A percentile compares a stretch with the other conserved stretches of the same genome.
Evolutionary conservation across 2,797 vertebrate genomes (phyloP).

Genomic region (Merluccius polli): DNA sequence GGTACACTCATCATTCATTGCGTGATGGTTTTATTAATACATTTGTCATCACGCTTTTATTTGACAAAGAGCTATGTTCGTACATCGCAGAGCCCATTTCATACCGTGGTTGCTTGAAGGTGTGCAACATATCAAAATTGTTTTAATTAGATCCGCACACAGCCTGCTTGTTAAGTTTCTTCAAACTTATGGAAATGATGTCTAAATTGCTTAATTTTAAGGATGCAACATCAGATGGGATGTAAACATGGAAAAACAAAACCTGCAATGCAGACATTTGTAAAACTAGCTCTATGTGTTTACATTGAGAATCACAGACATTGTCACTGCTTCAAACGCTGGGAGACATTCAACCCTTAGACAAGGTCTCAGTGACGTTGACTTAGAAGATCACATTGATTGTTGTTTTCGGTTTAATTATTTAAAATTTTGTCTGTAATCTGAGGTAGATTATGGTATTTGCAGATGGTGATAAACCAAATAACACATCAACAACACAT

Average conservation of each 20-base stretch:
- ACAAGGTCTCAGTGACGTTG: too few relatives aligned
- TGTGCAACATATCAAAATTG: not conserved
- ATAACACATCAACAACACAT: constrained; percentile 33
- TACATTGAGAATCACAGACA: not conserved
- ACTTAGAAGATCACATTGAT: constrained; percentile 11
- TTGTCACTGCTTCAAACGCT: too few relatives aligned
- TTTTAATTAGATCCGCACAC: not conserved
- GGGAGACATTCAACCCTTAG: too few relatives aligned
- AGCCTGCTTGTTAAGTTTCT: not conserved
- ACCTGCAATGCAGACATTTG: not conserved
- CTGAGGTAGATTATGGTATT: constrained; percentile 50
- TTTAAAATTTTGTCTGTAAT: constrained; percentile 42
- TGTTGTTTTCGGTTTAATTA: constrained; percentile 38
- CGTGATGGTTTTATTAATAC: not conserved
- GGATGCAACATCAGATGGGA: not conserved
- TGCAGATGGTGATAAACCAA: constrained; percentile 47
- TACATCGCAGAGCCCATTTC: not conserved
- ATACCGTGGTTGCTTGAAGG: not conserved
- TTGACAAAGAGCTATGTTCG: not conserved
- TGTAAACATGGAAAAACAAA: not conserved
- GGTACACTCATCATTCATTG: not conserved
- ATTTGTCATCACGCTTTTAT: not conserved
- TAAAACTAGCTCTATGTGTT: not conserved
- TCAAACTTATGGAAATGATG: not conserved
- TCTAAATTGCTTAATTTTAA: not conserved